A percentile compares a stretch with the other conserved stretches of the same genome.
Conservation (phyloP, 2,797 vertebrate species). For the Alosa sapidissima region DNA sequence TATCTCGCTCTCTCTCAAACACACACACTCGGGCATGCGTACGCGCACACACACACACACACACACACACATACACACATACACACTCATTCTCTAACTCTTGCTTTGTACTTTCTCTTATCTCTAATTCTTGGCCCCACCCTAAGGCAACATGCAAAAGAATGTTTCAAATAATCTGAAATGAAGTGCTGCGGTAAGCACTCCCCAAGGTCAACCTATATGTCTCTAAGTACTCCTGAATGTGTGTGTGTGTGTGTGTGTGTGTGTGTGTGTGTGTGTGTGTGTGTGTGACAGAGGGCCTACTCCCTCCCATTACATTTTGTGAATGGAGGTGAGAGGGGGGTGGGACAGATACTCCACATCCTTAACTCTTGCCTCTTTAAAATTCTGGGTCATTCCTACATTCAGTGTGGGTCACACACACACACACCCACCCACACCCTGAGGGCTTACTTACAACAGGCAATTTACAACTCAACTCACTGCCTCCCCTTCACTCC, state of each 20-base stretch:
- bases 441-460: conserved; percentile 1
- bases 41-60: no score
- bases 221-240: neutral
- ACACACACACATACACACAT: no score
- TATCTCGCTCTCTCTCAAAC: neutral
- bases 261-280: neutral
- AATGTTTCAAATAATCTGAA: neutral
- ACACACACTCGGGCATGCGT: no score
- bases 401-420: neutral
- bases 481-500: neutral
- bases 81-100: neutral
- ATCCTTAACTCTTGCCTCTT: neutral
- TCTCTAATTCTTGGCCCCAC: neutral
- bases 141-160: neutral
- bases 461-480: conserved; percentile 7
- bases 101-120: neutral
- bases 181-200: neutral
- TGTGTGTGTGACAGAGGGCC: no score
- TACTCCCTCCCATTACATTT: no score
- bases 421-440: neutral
- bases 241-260: neutral
- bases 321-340: no score
- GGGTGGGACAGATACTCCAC: no score
- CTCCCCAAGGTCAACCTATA: neutral
- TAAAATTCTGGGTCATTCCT: neutral